Percentiles rank a stretch among this genome's conserved stretches.
Evolutionary conservation across 1,140 invertebrate genomes (phyloP).

Genomic region (Zaprionus nigranus): DNA sequence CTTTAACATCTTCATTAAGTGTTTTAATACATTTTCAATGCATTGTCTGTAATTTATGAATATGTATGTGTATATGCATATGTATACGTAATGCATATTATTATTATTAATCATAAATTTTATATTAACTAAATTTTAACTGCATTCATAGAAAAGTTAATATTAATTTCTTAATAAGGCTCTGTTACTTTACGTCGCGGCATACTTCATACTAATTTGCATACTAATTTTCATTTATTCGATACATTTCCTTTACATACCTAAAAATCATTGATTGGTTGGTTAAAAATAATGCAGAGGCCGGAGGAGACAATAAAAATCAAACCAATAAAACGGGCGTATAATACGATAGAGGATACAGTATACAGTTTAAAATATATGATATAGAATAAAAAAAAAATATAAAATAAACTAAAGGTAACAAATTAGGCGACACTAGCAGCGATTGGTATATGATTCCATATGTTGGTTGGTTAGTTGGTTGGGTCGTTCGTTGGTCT

Average conservation of each 20-base stretch:
- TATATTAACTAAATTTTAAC: slow-evolving; percentile 68
- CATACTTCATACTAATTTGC: slow-evolving; percentile 53
- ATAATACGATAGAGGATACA: slow-evolving; percentile 54
- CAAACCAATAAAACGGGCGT: slow-evolving; percentile 27
- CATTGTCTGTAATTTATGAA: slow-evolving; percentile 62
- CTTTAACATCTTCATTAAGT: slow-evolving; percentile 53
- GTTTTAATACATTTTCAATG: slow-evolving; percentile 76
- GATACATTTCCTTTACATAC: slow-evolving; percentile 50
- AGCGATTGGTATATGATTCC: slow-evolving; percentile 29
- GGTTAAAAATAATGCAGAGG: slow-evolving; percentile 54
- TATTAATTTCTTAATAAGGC: slow-evolving; percentile 79
- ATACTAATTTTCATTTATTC: slow-evolving; percentile 58
- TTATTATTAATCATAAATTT: slow-evolving; percentile 52
- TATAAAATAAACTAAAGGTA: slow-evolving; percentile 50
- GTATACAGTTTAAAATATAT: slow-evolving; percentile 42
- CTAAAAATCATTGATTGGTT: slow-evolving; percentile 35
- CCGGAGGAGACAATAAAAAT: slow-evolving; percentile 31
- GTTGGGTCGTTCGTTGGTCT: slow-evolving; percentile 57
- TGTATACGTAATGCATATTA: slow-evolving; percentile 51
- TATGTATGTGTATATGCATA: slow-evolving; percentile 54
- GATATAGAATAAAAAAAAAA: slow-evolving; percentile 47
- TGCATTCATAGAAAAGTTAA: slow-evolving; percentile 72
- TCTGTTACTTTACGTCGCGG: slow-evolving; percentile 58
- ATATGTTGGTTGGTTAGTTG: slow-evolving; percentile 40
- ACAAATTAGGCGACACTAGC: slow-evolving; percentile 60